Evolutionary conservation across 2,888 invertebrate genomes (phyloP), one percentile per base, ranked within the genome.

Genomic region (Flexamia atlantica): DNA sequence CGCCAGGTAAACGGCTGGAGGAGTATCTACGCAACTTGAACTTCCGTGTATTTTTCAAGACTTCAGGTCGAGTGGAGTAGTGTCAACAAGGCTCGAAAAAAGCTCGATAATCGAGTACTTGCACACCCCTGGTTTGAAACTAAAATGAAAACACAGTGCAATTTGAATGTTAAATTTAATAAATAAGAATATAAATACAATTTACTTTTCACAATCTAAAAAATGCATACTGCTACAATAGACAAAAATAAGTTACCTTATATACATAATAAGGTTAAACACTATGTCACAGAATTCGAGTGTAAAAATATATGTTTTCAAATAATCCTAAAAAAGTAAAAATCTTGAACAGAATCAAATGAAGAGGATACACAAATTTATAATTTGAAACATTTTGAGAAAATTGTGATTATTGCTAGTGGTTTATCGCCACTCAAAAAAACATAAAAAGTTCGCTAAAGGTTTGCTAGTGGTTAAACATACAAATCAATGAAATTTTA

Each of bases 101-200:
- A n/a, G n/a, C n/a, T n/a, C n/a, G n/a, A n/a, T n/a, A n/a, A n/a
- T n/a, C n/a, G n/a, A n/a, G n/a, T n/a, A n/a, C n/a, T n/a, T n/a
- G n/a, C n/a, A n/a, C n/a, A n/a, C n/a, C n/a, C n/a, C n/a, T n/a
- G n/a, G n/a, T n/a, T n/a, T n/a, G n/a, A 23, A 23, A 10, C 23
- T 57, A 7, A 7, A 57, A 57, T 4, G 12, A 57, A 57, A 57
- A 7, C 57, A 57, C 57, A 50, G n/a, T 7, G 3, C 57, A 23
- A 5, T 57, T 57, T 57, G n/a, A 7, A 68, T 68, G n/a, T 68
- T 68, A 68, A 0, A 30, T 68, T 68, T 68, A 68, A 30, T 68
- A 68, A 68, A 68, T 68, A 32, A 68, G 30, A 30, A 68, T 68
- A 68, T 68, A 68, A 68, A 32, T 32, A 30, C 30, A 68, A 10